A percentile compares a stretch with the other conserved stretches of the same genome.
Conservation (phyloP, 2,888 invertebrate genomes). For the Chrysotoxum bicinctum region DNA sequence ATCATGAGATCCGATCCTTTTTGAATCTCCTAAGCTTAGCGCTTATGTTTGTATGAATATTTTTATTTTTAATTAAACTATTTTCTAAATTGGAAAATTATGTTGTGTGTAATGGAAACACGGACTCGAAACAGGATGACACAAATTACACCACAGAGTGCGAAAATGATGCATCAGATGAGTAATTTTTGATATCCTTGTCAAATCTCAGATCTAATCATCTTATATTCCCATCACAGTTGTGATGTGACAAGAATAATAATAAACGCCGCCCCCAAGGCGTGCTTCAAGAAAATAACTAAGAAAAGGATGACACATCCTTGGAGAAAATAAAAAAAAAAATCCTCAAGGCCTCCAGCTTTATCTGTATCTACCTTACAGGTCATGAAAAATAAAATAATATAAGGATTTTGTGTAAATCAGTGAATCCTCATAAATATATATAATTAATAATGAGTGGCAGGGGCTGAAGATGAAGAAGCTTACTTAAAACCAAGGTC, state of each 20-base stretch:
- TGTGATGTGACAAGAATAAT: constrained; percentile 26
- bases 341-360: background rate
- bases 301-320: background rate
- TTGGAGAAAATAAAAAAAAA: constrained; percentile 5
- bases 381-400: background rate
- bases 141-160: background rate
- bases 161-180: background rate
- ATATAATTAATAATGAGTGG: background rate
- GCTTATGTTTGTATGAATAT: no score
- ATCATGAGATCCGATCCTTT: no score
- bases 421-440: constrained; percentile 9
- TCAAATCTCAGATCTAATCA: constrained; percentile 38
- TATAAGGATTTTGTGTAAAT: background rate
- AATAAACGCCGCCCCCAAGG: background rate
- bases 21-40: no score
- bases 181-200: constrained; percentile 22
- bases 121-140: background rate
- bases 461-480: no score
- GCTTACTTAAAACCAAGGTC: background rate
- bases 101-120: background rate
- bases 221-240: constrained; percentile 26
- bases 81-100: background rate
- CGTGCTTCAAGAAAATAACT: background rate
- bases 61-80: background rate
- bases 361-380: background rate